phyloP scores from a whole-genome alignment of 2,113 vertebrate genomes.

The Thymallus thymallus region DNA sequence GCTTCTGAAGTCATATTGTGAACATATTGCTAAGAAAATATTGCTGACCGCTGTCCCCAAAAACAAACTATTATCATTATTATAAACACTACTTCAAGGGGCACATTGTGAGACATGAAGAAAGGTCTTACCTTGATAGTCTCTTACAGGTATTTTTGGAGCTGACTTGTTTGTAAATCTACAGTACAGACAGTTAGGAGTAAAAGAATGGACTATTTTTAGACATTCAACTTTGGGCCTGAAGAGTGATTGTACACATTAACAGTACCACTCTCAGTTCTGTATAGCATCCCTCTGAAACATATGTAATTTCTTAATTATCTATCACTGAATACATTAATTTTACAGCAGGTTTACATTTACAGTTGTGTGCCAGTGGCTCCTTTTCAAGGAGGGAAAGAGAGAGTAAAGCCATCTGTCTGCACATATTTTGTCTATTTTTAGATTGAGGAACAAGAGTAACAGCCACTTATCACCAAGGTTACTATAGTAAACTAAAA shows the following conservation, averaged over 20 bases:
- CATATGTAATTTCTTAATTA: not conserved
- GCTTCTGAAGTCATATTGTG: too few species aligned
- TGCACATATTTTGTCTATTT: constrained; percentile 37
- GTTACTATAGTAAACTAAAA: too few species aligned
- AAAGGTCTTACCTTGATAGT: constrained; percentile 85
- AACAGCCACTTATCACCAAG: constrained; percentile 32
- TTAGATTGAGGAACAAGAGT: constrained; percentile 45
- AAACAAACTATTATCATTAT: too few species aligned
- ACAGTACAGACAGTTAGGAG: constrained; percentile 13
- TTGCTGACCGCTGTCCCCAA: too few species aligned
- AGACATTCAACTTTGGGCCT: too few species aligned
- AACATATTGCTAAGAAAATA: too few species aligned
- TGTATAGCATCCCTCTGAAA: not conserved
- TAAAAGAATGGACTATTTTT: too few species aligned
- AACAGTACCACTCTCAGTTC: not conserved
- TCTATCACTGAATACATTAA: not conserved
- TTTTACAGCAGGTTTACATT: not conserved
- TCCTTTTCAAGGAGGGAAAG: constrained; percentile 49
- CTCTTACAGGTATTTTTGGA: constrained; percentile 85
- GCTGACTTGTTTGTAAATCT: constrained; percentile 85
- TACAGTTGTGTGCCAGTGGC: not conserved
- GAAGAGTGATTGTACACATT: not conserved
- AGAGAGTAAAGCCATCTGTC: constrained; percentile 49
- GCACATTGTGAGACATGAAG: not conserved
- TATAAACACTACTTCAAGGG: too few species aligned